These are phyloP conservation scores for Octopus sinensis DNA, from an alignment of 1,140 invertebrate genomes.

Conservation along the genomic window DNA sequence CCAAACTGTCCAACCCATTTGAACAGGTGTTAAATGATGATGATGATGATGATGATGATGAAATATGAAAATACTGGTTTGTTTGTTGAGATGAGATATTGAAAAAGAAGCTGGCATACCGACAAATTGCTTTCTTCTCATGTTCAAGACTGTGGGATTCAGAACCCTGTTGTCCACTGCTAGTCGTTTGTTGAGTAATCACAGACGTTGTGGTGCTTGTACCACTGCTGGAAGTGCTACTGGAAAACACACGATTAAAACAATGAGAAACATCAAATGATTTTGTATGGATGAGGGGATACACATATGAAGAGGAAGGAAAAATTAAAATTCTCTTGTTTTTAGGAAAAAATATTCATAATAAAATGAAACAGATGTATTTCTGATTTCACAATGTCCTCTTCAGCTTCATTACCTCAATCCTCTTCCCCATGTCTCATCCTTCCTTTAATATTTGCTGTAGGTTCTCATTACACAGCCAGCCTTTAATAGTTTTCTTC, in stretches of 20 bases:
- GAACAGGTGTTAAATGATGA: neutral
- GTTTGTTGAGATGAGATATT: neutral
- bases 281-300: neutral
- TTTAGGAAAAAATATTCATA: neutral
- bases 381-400: neutral
- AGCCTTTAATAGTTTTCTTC: too few relatives aligned
- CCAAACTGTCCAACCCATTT: neutral
- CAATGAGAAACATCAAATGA: neutral
- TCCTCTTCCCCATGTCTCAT: too few relatives aligned
- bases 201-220: neutral
- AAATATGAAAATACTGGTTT: neutral
- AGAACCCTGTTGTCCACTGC: slow-evolving; percentile 14
- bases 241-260: neutral
- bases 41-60: neutral
- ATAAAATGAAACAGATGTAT: neutral
- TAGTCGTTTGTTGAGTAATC: neutral
- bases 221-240: neutral
- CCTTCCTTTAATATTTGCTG: too few relatives aligned
- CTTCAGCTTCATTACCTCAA: neutral
- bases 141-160: slow-evolving; percentile 26
- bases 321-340: neutral
- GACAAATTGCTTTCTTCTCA: slow-evolving; percentile 39
- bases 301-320: neutral
- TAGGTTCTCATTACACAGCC: too few relatives aligned
- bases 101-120: slow-evolving; percentile 21